Conservation (phyloP, 2,888 invertebrate genomes). For the Ornithoptera priamus region DNA sequence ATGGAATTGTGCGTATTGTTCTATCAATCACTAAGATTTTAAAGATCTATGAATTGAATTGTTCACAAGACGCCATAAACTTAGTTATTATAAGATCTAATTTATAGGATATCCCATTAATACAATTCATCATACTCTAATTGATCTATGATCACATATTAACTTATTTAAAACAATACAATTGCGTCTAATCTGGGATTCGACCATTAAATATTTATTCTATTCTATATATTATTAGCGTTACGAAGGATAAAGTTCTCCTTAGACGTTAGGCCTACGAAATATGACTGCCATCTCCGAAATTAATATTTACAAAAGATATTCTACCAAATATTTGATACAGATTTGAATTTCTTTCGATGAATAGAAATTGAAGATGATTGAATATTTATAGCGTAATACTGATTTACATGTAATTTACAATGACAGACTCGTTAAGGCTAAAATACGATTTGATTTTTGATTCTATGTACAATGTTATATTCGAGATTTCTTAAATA, state of each 20-base stretch:
- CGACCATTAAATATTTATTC: too few species aligned
- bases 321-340: not conserved
- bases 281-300: slow-evolving; percentile 18
- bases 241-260: not conserved
- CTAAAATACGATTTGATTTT: not conserved
- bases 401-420: slow-evolving; percentile 22
- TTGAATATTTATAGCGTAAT: slow-evolving; percentile 14
- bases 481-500: not conserved
- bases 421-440: slow-evolving; percentile 3
- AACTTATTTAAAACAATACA: too few species aligned
- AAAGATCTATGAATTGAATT: too few species aligned
- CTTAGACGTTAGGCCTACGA: slow-evolving; percentile 21
- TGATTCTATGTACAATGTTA: not conserved
- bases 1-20: too few species aligned
- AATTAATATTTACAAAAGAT: slow-evolving; percentile 19
- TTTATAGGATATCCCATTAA: too few species aligned
- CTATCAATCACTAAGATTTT: too few species aligned
- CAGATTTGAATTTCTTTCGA: not conserved
- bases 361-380: not conserved
- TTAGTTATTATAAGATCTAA: not conserved
- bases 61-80: too few species aligned
- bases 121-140: too few species aligned
- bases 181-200: too few species aligned
- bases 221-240: not conserved
- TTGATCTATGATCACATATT: too few species aligned